Percentiles rank a stretch among this genome's conserved stretches.
Evolutionary conservation across 2,113 vertebrate species (phyloP).

Genomic region (Equus quagga): DNA sequence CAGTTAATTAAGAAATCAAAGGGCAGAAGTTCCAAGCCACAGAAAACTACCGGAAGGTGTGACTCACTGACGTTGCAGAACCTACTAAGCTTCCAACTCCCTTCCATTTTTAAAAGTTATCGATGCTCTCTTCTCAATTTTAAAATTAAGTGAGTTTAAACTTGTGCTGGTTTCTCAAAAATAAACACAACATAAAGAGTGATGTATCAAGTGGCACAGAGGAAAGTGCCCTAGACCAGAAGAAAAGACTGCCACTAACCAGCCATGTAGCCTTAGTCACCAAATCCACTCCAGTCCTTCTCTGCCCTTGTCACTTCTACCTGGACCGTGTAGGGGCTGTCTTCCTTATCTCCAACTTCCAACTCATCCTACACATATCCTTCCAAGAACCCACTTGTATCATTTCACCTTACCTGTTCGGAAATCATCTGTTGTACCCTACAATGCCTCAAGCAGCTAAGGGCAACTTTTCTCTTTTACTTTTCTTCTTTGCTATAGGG

Average conservation of each 20-base stretch:
- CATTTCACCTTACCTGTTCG: neutral
- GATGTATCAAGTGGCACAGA: neutral
- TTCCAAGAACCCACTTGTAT: neutral
- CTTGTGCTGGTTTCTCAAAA: conserved; percentile 52
- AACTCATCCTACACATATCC: neutral
- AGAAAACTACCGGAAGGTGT: neutral
- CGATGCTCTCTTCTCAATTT: neutral
- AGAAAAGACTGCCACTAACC: neutral
- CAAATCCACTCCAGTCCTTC: neutral
- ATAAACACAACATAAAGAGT: neutral
- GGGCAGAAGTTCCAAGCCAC: neutral
- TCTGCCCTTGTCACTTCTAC: neutral
- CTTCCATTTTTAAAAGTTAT: neutral
- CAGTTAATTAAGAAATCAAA: neutral
- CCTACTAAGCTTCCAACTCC: neutral
- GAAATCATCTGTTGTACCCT: neutral
- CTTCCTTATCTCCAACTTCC: neutral
- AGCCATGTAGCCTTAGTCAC: accelerated
- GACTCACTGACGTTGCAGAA: neutral
- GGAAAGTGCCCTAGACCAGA: neutral
- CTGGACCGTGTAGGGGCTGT: accelerated
- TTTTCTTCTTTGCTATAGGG: neutral
- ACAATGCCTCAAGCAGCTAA: neutral
- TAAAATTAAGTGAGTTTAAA: neutral
- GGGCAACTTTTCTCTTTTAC: neutral